Evolutionary conservation across 2,888 invertebrate species (phyloP).

Genomic region (Parthenolecanium corni): DNA sequence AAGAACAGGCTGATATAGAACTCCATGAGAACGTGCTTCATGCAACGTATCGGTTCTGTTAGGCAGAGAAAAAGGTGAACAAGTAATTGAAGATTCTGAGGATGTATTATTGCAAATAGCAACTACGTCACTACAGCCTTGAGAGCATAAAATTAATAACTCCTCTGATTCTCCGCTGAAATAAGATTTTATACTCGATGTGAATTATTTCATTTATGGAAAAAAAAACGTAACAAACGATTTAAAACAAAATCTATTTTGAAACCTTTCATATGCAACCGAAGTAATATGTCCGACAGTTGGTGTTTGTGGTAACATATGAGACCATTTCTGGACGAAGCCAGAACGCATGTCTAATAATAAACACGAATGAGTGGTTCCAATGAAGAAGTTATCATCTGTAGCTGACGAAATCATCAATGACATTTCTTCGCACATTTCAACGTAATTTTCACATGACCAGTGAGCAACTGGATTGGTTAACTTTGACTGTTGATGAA

Average conservation of each 20-base stretch:
- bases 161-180: neutral
- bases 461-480: neutral
- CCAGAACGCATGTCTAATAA: constrained; percentile 29
- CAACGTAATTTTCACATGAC: neutral
- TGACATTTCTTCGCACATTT: constrained; percentile 17
- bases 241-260: too few relatives aligned
- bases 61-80: constrained; percentile 8
- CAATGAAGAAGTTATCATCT: constrained; percentile 18
- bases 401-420: constrained; percentile 11
- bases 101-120: constrained; percentile 10
- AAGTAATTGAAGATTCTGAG: neutral
- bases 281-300: neutral
- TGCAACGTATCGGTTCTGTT: constrained; percentile 18
- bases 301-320: constrained; percentile 30
- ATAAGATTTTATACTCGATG: neutral
- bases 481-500: neutral
- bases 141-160: constrained; percentile 5
- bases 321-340: constrained; percentile 27
- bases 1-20: neutral
- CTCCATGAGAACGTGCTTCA: constrained; percentile 6
- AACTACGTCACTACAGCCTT: constrained; percentile 2
- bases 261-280: neutral
- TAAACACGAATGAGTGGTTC: constrained; percentile 29
- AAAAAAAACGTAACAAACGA: too few relatives aligned
- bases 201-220: neutral